Evolutionary conservation across 1,140 invertebrate species (phyloP).

Genomic region (Wasmannia auropunctata): DNA sequence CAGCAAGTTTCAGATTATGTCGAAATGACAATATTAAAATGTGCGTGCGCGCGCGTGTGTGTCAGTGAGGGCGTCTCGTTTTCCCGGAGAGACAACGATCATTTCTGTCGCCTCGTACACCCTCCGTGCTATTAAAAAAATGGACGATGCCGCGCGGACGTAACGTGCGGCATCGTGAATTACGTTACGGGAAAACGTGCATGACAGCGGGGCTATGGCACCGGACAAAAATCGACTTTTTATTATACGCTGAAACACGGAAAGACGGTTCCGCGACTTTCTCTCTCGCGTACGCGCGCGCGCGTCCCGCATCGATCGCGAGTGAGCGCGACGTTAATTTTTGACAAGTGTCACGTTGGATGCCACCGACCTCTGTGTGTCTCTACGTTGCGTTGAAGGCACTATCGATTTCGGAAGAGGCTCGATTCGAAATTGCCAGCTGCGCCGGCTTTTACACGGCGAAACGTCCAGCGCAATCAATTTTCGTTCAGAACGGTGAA

Average conservation of each 20-base stretch:
- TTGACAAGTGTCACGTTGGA: constrained; percentile 56
- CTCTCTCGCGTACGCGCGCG: not conserved
- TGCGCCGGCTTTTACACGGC: constrained; percentile 14
- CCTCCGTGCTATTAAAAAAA: constrained; percentile 31
- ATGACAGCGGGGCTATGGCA: not conserved
- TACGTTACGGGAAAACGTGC: constrained; percentile 40
- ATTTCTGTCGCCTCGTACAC: constrained; percentile 23
- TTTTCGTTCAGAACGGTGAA: constrained; percentile 24
- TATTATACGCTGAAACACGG: constrained; percentile 8
- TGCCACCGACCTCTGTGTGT: not conserved
- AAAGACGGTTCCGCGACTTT: not conserved
- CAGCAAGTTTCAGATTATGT: constrained; percentile 29
- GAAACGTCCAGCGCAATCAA: constrained; percentile 26
- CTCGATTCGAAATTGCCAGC: constrained; percentile 28
- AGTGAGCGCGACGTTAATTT: constrained; percentile 32
- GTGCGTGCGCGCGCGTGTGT: not conserved
- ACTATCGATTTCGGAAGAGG: constrained; percentile 39
- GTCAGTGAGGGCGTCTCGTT: not conserved
- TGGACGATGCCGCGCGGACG: constrained; percentile 29
- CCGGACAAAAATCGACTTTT: constrained; percentile 31
- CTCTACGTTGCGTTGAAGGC: constrained; percentile 3
- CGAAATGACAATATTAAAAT: not conserved
- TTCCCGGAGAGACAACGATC: not conserved
- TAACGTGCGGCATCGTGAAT: constrained; percentile 17
- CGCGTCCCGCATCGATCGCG: not conserved